Base-by-base conservation (phyloP, 2,888 invertebrate species). In the Lordiphosa andalusiaca region DNA sequence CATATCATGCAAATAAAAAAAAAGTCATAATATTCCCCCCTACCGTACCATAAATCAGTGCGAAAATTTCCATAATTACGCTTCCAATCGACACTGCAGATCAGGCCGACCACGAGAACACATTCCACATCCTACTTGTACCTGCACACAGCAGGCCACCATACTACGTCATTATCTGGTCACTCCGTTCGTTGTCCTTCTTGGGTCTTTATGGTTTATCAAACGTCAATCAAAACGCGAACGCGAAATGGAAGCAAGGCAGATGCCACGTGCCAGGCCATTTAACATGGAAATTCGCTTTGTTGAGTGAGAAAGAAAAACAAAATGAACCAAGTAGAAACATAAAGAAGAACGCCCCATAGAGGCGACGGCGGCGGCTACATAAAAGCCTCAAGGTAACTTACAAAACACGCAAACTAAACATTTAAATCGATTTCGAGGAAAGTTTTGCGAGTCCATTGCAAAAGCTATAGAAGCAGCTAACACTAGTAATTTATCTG, bases 351-450 rank as follows among this genome's bases (percentile, higher is more conserved):
- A 36, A 35, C 46, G 19, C 42, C 7, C 46, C 9, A 30, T 30
- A 30, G 30, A 9, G 30, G 9, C 30, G 9, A 30, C 30, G 30
- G 30, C 30, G 59, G 50, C 30, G 59, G 50, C 58, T 62, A 63
- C 44, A 53, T 65, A 62, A 56, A 56, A 69, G 72, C 69, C 67
- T 74, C 78, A 74, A 78, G 75, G 78, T 71, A 77, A 74, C 67
- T 53, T 42, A 59, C 65, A 61, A 63, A 72, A 75, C 75, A 75
- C 75, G 75, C 75, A 75, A 75, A 75, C 75, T 61, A 68, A 72
- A 68, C 75, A 75, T 75, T 75, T 75, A 78, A 78, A 75, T 75
- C 75, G 75, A 75, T 75, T 75, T 66, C 63, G 56, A 53, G 30
- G 2, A 44, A 44, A 16, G 30, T 30, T 44, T 44, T 44, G 30